Evolutionary conservation across 2,888 invertebrate species (phyloP), one percentile per base, ranked within the genome.

Genomic region (Criorhina ranunculi): DNA sequence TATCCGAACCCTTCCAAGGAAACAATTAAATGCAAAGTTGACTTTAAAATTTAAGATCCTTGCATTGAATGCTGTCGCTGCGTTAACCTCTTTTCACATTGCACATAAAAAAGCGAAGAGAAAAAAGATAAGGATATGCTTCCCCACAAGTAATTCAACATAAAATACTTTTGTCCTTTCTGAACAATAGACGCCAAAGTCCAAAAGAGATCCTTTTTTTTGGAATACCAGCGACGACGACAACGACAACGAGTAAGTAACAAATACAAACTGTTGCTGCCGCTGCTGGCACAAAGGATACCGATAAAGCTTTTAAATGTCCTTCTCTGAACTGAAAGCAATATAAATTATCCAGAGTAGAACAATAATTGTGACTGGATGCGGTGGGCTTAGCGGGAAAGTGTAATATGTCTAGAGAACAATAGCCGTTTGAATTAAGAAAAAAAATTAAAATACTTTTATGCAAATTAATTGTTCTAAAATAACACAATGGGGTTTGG

Each of bases 301-400:
- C 75, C 62, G 79, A 79, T 83, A 83, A 79, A 79, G 78, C 83
- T 73, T 78, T 83, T 78, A 78, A 83, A 83, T 73, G 83, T 73
- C 55, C 44, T 64, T 55, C 24, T 42, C 35, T 59, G 15, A 19
- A 40, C 31, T 12, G 62, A 35, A 51, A 66, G 67, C 73, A 60
- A 77, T 70, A 64, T 78, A 72, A 77, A 82, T 82, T 73, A 75
- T 83, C 67, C n/a, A 46, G 53, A 66, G 60, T 59, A 67, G 44
- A 73, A 83, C 77, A 78, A 82, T 82, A n/a, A n/a, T 77, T 1
- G 60, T 53, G 51, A 64, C 53, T 55, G 44, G 12, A 64, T 70
- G 49, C 49, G 55, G 46, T 76, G 37, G 57, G 11, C 12, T 73
- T 29, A 37, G 11, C 8, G 53, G 64, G 12, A 49, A 42, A 53